These are phyloP conservation scores for Camelus dromedarius DNA, from an alignment of 2,113 vertebrate genomes.

Conservation along the genomic window DNA sequence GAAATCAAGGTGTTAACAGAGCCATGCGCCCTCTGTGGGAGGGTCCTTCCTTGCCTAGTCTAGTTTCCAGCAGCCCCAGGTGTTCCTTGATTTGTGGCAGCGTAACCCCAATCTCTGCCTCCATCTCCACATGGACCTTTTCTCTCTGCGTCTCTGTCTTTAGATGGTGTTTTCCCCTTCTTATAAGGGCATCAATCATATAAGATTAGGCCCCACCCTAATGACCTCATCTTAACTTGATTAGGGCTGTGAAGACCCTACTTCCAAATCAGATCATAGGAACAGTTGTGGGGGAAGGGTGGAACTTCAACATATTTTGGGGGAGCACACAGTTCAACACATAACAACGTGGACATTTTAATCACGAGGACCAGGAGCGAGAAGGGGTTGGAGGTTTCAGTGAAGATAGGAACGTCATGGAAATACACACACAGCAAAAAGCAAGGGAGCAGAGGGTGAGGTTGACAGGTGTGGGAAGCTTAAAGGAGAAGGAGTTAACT, in stretches of 20 bases:
- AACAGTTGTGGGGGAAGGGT: neutral
- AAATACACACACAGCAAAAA: neutral
- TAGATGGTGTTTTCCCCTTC: neutral
- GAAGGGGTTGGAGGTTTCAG: neutral
- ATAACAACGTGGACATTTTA: neutral
- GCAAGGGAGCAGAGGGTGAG: neutral
- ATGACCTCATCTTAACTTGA: slow-evolving; percentile 1
- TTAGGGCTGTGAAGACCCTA: neutral
- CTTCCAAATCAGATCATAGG: slow-evolving; percentile 1
- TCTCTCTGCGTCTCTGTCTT: neutral
- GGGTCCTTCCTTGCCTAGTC: neutral
- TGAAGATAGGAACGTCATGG: neutral
- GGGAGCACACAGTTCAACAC: neutral
- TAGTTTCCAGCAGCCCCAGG: neutral
- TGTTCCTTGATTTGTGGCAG: neutral
- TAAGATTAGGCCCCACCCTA: neutral
- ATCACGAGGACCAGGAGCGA: neutral
- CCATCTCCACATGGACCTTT: neutral
- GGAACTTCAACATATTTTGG: neutral
- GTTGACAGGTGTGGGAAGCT: neutral
- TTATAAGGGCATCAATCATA: neutral
- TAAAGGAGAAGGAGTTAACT: neutral
- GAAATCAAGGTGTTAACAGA: neutral
- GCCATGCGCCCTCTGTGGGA: neutral
- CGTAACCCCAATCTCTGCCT: neutral